Evolutionary conservation across 2,888 invertebrate genomes (phyloP), one percentile per base, ranked within the genome.

Genomic region (Ichneumoninae sp.): DNA sequence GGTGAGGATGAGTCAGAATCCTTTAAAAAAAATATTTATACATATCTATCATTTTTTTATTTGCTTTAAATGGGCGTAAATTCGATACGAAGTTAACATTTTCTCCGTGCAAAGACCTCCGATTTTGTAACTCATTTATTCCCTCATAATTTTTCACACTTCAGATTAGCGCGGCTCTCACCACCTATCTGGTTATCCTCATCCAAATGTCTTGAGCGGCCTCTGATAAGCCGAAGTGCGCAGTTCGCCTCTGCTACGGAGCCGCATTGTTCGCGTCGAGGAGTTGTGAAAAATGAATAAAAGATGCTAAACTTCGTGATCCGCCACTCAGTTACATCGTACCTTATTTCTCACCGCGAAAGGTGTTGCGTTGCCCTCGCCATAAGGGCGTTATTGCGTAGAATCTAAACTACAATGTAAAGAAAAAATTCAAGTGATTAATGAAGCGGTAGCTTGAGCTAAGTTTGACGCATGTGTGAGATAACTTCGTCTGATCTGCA

Each of bases 151-250:
- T 13, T 47, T 83, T 81, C n/a, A 1, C 19, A 63, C 89, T 89
- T 54, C 90, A 93, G 93, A 91, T 91, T 8, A 85, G 87, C 19
- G 89, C 89, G 6, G 44, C 90, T 40, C 81, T 91, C 71, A 87
- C 92, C 30, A 93, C 92, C 2, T 93, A 93, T 78, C 87, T 93
- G 65, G 90, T 92, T 36, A 91, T 93, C 73, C 89, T 93, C 4
- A 73, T 93, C 68, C 93, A 93, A 81, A 79, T 92, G 40, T 91
- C 91, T 8, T 88, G 71, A 87, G 50, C 33, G 10, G 19, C 57
- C 16, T 76, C 7, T 57, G 74, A 81, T 5, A 19, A 19, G 13
- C 30, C 13, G 30, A 13, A 47, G 44, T 47, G 44, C 16, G 44
- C 44, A 16, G 16, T 47, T 47, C 44, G 44, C 16, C 16, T 47